These are phyloP conservation scores for cattle (Bos taurus) DNA, from an alignment of 2,113 vertebrate genomes.

Conservation along the genomic window ARS-UCD2.0 NC_037330.1:35224001-35224500, in stretches of 20 bases:
- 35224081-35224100: neutral
- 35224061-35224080: neutral
- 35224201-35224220: neutral
- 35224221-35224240: neutral
- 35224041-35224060: neutral
- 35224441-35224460: neutral
- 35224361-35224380: neutral
- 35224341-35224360: neutral
- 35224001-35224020: neutral
- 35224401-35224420: neutral
- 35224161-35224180: neutral
- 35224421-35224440: neutral
- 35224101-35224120: neutral
- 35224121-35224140: neutral
- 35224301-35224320: neutral
- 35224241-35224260: neutral
- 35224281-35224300: neutral
- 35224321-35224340: neutral
- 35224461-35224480: neutral
- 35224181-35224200: neutral
- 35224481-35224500: neutral
- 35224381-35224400: neutral
- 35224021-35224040: neutral
- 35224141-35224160: neutral
- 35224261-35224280: neutral